Evolutionary conservation across 2,113 vertebrate genomes (phyloP).

Genomic region (Puffinus mauretanicus): DNA sequence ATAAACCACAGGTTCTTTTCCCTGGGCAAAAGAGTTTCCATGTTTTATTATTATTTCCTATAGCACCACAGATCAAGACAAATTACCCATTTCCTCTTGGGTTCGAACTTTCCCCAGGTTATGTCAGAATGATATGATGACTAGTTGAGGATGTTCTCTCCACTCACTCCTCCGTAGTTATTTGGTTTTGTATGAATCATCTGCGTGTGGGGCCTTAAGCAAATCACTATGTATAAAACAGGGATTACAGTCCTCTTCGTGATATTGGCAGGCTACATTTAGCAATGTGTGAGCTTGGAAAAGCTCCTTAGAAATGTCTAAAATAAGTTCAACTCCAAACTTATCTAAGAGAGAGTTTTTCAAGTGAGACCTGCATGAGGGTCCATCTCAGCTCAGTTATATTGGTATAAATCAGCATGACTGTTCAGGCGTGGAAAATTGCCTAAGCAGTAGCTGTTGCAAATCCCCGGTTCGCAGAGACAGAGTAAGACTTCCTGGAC

Average conservation of each 20-base stretch:
- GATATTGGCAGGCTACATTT: neutral
- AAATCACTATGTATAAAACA: neutral
- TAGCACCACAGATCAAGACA: neutral
- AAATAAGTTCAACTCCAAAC: neutral
- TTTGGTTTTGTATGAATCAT: neutral
- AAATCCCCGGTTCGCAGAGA: neutral
- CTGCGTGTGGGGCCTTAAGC: neutral
- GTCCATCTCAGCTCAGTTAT: neutral
- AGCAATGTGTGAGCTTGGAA: neutral
- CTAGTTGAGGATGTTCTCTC: neutral
- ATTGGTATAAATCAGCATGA: neutral
- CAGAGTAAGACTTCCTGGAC: neutral
- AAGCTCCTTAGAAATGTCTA: conserved; percentile 1
- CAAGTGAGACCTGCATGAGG: neutral
- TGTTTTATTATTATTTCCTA: neutral
- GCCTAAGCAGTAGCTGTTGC: neutral
- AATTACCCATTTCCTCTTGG: neutral
- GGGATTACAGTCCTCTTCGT: neutral
- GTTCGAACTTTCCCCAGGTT: neutral
- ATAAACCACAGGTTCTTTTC: neutral
- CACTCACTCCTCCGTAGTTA: neutral
- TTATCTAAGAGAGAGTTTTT: neutral
- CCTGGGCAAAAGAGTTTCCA: neutral
- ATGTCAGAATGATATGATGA: neutral
- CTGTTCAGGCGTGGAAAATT: neutral